Evolutionary conservation across 2,113 vertebrate genomes (phyloP).

Genomic region (Melanerpes formicivorus): DNA sequence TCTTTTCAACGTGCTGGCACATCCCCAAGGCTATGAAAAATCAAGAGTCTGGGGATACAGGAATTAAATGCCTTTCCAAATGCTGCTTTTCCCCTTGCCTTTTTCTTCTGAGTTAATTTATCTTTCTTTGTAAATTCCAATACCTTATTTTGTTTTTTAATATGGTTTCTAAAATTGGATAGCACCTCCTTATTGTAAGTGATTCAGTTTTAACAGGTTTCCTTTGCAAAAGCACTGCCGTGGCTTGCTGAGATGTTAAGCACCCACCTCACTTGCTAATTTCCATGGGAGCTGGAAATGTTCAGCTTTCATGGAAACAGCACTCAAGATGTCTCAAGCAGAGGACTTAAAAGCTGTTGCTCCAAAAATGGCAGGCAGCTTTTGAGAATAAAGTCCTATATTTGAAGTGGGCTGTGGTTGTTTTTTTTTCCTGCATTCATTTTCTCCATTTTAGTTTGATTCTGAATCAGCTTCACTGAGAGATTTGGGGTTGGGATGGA

Average conservation of each 20-base stretch:
- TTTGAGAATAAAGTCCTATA: constrained; percentile 5
- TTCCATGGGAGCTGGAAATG: neutral
- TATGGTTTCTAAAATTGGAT: constrained; percentile 3
- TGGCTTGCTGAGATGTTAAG: constrained; percentile 7
- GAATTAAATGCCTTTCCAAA: constrained; percentile 21
- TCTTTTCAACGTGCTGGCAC: constrained; percentile 40
- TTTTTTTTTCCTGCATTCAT: neutral
- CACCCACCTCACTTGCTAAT: constrained; percentile 36
- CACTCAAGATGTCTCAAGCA: constrained; percentile 26
- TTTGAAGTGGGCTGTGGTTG: neutral
- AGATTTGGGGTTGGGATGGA: neutral
- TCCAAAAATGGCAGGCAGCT: constrained; percentile 41
- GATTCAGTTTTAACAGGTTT: constrained; percentile 34
- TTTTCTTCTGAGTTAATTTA: neutral
- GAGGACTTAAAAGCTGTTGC: constrained; percentile 49
- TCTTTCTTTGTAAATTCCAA: neutral
- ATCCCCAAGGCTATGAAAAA: constrained; percentile 52
- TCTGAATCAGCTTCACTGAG: neutral
- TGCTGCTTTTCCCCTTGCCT: neutral
- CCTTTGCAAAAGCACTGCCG: neutral
- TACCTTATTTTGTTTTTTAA: neutral
- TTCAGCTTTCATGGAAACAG: constrained; percentile 50
- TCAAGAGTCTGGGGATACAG: neutral
- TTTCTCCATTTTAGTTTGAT: neutral
- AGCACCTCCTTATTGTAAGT: constrained; percentile 2